phyloP scores from a whole-genome alignment of 2,113 vertebrate genomes.

The Cheirogaleus medius region DNA sequence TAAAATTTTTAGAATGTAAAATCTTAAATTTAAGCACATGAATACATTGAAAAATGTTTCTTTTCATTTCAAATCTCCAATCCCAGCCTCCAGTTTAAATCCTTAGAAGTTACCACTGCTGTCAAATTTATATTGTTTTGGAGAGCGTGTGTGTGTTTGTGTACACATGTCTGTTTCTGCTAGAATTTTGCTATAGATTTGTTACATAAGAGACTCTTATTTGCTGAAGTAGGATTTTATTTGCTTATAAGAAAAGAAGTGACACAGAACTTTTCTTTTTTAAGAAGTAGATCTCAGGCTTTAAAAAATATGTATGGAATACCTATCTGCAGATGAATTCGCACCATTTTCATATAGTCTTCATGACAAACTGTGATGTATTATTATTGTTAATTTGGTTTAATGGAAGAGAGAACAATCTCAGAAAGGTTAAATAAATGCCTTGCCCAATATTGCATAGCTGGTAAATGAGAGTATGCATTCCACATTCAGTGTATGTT shows the following conservation, averaged over 20 bases:
- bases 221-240: neutral
- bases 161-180: neutral
- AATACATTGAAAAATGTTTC: neutral
- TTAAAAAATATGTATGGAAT: neutral
- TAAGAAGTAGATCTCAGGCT: neutral
- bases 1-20: neutral
- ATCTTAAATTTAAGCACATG: neutral
- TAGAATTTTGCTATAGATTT: neutral
- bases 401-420: neutral
- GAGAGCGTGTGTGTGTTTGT: neutral
- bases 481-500: neutral
- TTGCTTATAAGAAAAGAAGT: neutral
- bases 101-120: neutral
- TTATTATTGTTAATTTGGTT: neutral
- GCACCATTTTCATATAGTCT: neutral
- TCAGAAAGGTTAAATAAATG: neutral
- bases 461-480: neutral
- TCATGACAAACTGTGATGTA: neutral
- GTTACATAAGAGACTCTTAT: neutral
- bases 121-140: neutral
- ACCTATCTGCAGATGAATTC: neutral
- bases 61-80: neutral
- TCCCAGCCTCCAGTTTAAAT: neutral
- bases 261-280: neutral
- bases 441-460: neutral